Evolutionary conservation across 2,797 vertebrate species (phyloP), one percentile per base, ranked within the genome.

Genomic region (Echiichthys vipera): DNA sequence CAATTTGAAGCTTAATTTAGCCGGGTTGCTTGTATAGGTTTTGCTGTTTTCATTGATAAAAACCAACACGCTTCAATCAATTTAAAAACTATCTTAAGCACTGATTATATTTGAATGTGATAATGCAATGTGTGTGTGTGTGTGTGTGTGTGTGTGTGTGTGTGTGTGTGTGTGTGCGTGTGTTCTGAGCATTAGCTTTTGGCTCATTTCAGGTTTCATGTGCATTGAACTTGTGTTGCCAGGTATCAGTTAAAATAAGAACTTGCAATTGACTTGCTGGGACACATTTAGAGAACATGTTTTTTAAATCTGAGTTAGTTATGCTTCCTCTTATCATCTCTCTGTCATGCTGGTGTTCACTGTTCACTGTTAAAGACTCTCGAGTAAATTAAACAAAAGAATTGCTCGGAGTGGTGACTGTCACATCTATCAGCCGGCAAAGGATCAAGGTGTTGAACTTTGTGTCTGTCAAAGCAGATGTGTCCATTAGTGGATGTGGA

Each of bases 401-500:
- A 55, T 13, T 24, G 9, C 59, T 62, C 24, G 0, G 3, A 15
- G 45, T 12, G 4, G 2, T 43, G 5, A 17, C 5, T 8, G 27
- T 40, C 37, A 20, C 1, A 6, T 65, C 40, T 17, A 5, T 24
- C 58, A 46, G 0, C 13, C 15, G 57, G 39, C 58, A 67, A 37
- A 67, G 34, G 67, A 70, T 75, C 40, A 57, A 62, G 65, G 3
- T 63, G 32, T 15, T 67, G n/a, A 78, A 69, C 55, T 73, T 58
- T 73, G 47, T 36, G 20, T 68, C 40, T 40, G 37, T 76, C 55
- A 49, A 58, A 72, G 30, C 36, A 13, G 34, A 65, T 59, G 8
- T n/a, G n/a, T n/a, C n/a, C n/a, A n/a, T n/a, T n/a, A n/a, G n/a
- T n/a, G n/a, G n/a, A n/a, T n/a, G n/a, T n/a, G n/a, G n/a, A n/a